Evolutionary conservation across 2,797 vertebrate species (phyloP).

Genomic region (Arnoldichthys spilopterus): DNA sequence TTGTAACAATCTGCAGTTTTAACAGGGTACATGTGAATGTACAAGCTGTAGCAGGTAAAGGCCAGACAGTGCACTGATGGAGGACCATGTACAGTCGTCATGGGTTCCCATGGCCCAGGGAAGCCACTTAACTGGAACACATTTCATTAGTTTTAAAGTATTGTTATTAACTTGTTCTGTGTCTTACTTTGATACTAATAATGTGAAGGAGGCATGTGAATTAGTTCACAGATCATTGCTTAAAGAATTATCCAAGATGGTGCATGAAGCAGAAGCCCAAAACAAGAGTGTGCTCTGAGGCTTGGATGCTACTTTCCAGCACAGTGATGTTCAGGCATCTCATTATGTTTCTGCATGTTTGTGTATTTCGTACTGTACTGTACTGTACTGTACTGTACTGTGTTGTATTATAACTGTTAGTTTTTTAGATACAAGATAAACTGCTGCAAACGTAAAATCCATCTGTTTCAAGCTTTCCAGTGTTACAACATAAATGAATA

Average conservation of each 20-base stretch:
- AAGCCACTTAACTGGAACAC: neutral
- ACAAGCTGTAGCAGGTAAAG: too few species aligned
- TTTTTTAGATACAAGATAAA: too few species aligned
- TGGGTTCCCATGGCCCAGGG: neutral
- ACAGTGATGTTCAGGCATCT: neutral
- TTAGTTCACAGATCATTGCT: neutral
- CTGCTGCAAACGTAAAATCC: too few species aligned
- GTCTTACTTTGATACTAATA: neutral
- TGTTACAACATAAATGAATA: too few species aligned
- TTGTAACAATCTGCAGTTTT: too few species aligned
- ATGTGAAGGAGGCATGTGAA: neutral
- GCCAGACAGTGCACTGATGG: too few species aligned
- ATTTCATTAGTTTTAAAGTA: neutral
- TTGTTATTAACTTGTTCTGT: neutral
- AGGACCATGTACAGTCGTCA: too few species aligned
- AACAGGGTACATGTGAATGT: too few species aligned
- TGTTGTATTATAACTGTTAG: too few species aligned
- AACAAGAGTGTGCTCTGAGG: neutral
- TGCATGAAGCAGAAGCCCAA: too few species aligned
- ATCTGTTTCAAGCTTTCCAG: too few species aligned
- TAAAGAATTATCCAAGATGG: neutral
- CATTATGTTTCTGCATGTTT: neutral
- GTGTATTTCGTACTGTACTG: neutral
- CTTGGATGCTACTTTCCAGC: neutral
- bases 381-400: neutral